A percentile compares a stretch with the other conserved stretches of the same genome.
phyloP scores from a whole-genome alignment of 2,797 vertebrate species.

The Rhinogobio ventralis region DNA sequence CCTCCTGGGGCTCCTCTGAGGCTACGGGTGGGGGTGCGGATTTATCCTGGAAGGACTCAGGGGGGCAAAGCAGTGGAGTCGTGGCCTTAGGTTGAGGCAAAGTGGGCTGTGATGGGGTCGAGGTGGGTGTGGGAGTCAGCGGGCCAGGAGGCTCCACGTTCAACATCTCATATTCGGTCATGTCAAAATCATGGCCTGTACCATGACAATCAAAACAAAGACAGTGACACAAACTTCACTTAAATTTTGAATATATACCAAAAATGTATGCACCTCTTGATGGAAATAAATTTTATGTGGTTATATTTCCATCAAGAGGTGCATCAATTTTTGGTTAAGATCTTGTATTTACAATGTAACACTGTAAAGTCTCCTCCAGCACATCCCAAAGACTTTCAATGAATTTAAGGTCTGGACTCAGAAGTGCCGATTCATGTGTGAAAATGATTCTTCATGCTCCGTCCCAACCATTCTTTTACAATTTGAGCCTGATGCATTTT shows the following conservation, averaged over 20 bases:
- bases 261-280: too few relatives aligned
- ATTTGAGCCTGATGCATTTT: too few relatives aligned
- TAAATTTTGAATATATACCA: background rate
- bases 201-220: conserved; percentile 57
- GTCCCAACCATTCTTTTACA: too few relatives aligned
- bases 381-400: too few relatives aligned
- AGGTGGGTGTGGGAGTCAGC: conserved; percentile 30
- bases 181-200: conserved; percentile 79
- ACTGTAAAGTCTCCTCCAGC: too few relatives aligned
- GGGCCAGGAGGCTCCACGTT: conserved; percentile 65
- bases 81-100: conserved; percentile 8
- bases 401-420: too few relatives aligned
- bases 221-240: conserved; percentile 2
- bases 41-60: conserved; percentile 62
- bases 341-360: too few relatives aligned
- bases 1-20: conserved; percentile 66
- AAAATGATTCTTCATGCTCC: too few relatives aligned
- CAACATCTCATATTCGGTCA: conserved; percentile 81
- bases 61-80: conserved; percentile 50
- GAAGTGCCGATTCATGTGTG: too few relatives aligned
- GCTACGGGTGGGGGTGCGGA: conserved; percentile 51
- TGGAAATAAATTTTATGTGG: too few relatives aligned
- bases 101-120: conserved; percentile 1
- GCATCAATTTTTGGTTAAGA: too few relatives aligned
- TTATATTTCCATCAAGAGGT: too few relatives aligned